phyloP scores from a whole-genome alignment of 92 coral and sea anemone species.

The Nematostella vectensis region DNA sequence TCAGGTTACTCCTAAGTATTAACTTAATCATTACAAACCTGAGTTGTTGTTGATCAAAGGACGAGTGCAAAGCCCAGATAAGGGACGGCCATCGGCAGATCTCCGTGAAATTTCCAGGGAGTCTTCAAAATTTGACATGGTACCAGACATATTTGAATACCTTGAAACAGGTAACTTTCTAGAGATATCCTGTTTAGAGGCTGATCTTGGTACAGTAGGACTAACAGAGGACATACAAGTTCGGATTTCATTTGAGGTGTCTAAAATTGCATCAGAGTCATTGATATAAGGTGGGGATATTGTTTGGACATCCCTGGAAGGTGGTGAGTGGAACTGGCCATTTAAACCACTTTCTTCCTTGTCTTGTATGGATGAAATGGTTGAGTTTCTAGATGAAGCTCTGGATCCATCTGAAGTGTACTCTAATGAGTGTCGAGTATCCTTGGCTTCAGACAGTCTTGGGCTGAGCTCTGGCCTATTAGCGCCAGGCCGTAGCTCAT shows the following conservation, averaged over 20 bases:
- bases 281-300: conserved; percentile 19
- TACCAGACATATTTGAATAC: conserved; percentile 10
- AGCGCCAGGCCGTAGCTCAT: conserved; percentile 51
- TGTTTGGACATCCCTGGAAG: conserved; percentile 16
- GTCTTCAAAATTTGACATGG: conserved; percentile 54
- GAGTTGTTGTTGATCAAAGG: conserved; percentile 47
- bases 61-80: conserved; percentile 38
- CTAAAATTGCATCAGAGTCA: not conserved
- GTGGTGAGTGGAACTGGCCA: conserved; percentile 17
- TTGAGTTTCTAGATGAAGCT: not conserved
- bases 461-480: conserved; percentile 4
- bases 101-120: conserved; percentile 45
- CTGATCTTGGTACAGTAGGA: conserved; percentile 3
- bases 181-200: not conserved
- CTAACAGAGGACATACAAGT: no score
- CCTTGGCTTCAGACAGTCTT: conserved; percentile 2
- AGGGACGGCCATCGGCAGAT: conserved; percentile 26
- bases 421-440: conserved; percentile 2
- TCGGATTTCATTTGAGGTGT: not conserved
- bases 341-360: not conserved
- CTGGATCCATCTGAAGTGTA: conserved; percentile 1
- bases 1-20: no score
- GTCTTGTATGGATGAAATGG: conserved; percentile 2
- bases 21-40: no score
- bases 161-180: not conserved